Evolutionary conservation across 2,797 vertebrate genomes (phyloP).

Genomic region (Mastacembelus armatus): DNA sequence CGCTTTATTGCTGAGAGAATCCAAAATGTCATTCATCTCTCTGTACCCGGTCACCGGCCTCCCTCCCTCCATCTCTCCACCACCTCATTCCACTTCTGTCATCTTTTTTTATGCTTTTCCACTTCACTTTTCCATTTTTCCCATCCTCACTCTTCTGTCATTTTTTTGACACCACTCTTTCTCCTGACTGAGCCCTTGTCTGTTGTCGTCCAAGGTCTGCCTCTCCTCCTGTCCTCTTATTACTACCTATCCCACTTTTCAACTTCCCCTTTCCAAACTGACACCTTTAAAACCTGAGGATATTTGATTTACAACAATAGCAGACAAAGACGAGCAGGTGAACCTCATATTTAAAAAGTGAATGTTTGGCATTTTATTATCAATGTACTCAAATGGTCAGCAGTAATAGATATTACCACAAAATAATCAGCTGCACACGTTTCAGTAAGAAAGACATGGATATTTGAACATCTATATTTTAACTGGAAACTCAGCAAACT

Average conservation of each 20-base stretch:
- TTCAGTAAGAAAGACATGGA: too few species aligned
- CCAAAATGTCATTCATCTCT: constrained; percentile 78
- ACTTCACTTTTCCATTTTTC: constrained; percentile 19
- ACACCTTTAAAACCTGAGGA: too few species aligned
- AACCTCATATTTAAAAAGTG: too few species aligned
- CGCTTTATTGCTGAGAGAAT: constrained; percentile 76
- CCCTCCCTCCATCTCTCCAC: constrained; percentile 12
- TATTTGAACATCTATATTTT: background rate
- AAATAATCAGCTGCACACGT: too few species aligned
- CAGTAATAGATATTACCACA: too few species aligned
- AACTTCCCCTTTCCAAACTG: background rate
- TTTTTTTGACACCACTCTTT: background rate
- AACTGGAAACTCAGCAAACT: too few species aligned
- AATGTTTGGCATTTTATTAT: background rate
- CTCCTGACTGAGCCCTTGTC: constrained; percentile 19
- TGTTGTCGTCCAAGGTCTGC: constrained; percentile 23
- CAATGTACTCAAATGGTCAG: background rate
- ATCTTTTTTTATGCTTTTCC: constrained; percentile 34
- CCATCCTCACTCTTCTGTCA: constrained; percentile 20
- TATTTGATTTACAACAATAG: too few species aligned
- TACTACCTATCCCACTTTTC: background rate
- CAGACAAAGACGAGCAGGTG: too few species aligned
- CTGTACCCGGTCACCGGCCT: constrained; percentile 31
- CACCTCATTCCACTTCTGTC: constrained; percentile 57
- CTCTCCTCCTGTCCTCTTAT: background rate